A percentile compares a stretch with the other conserved stretches of the same genome.
phyloP scores from a whole-genome alignment of 2,113 vertebrate species.

The Myiopsitta monachus region DNA sequence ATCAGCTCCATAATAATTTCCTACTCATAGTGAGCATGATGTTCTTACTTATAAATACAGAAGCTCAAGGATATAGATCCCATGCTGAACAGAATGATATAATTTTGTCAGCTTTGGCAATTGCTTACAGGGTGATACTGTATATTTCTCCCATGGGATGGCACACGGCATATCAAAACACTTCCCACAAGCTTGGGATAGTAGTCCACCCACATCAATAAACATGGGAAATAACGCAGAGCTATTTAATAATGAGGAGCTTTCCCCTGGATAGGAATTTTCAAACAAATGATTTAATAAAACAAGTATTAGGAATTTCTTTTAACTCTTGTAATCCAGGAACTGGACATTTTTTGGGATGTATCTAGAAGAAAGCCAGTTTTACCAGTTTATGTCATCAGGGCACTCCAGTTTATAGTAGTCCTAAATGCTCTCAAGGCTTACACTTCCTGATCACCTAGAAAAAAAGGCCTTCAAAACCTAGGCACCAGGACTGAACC shows the following conservation, averaged over 20 bases:
- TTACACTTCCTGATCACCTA: neutral
- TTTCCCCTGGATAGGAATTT: neutral
- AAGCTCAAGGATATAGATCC: neutral
- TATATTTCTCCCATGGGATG: neutral
- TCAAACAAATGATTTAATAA: neutral
- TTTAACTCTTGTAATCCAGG: neutral
- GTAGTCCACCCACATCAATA: neutral
- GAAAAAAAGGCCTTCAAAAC: neutral
- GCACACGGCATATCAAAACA: neutral
- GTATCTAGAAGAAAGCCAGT: neutral
- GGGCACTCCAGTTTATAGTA: neutral
- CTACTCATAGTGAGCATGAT: neutral
- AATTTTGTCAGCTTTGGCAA: neutral
- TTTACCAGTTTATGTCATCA: neutral
- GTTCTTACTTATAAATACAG: neutral
- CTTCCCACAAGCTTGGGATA: neutral
- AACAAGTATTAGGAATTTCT: neutral
- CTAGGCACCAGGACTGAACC: neutral
- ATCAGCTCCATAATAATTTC: neutral
- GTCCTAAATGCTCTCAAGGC: neutral
- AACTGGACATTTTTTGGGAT: neutral
- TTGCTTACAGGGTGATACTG: neutral
- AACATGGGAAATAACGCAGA: neutral
- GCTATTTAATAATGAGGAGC: neutral
- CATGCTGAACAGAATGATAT: neutral